Conservation (phyloP, 1,140 invertebrate species). For the Laupala kohalensis region DNA sequence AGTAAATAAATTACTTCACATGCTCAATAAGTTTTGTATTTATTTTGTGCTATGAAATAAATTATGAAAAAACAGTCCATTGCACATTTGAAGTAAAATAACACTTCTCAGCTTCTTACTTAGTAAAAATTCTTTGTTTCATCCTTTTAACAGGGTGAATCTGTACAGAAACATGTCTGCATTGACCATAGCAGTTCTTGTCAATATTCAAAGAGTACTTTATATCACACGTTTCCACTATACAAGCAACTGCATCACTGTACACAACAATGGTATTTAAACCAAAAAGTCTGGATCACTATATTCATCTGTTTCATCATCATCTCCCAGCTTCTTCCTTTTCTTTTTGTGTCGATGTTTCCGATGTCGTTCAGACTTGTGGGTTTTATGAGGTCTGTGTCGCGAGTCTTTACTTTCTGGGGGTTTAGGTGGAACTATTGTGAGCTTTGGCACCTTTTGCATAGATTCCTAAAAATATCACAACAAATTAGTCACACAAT, state of each 20-base stretch:
- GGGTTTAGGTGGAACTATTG: slow-evolving; percentile 34
- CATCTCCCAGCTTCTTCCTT: slow-evolving; percentile 43
- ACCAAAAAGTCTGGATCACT: slow-evolving; percentile 56
- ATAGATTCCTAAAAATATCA: slow-evolving; percentile 23
- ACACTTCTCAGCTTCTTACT: not conserved
- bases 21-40: not conserved
- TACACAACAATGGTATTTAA: slow-evolving; percentile 19
- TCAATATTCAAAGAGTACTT: not conserved
- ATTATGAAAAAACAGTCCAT: slow-evolving; percentile 3
- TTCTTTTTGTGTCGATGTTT: slow-evolving; percentile 57
- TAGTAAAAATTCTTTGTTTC: not conserved
- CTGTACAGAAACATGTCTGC: not conserved
- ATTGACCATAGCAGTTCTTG: not conserved
- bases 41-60: not conserved
- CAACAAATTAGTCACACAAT: not conserved
- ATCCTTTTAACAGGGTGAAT: not conserved
- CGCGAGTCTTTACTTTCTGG: slow-evolving; percentile 34
- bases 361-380: slow-evolving; percentile 39
- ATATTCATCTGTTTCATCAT: slow-evolving; percentile 48
- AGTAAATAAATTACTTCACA: slow-evolving; percentile 5
- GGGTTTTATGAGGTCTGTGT: slow-evolving; percentile 39
- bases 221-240: not conserved
- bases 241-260: not conserved
- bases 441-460: slow-evolving; percentile 37
- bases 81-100: slow-evolving; percentile 3